phyloP scores from a whole-genome alignment of 2,888 invertebrate genomes.

The Hecatera dysodea region DNA sequence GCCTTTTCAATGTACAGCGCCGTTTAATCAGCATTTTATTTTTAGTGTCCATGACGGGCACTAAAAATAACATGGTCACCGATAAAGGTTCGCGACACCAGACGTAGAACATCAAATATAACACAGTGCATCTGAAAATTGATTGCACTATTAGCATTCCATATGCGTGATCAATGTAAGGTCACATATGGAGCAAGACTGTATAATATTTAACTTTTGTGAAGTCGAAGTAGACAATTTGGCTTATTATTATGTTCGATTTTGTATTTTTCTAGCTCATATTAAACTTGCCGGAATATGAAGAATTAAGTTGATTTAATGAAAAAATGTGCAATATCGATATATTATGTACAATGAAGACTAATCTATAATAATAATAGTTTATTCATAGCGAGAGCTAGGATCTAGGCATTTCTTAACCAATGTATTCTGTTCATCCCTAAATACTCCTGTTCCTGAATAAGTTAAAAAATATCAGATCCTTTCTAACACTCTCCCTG shows the following conservation, averaged over 20 bases:
- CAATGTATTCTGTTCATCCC: neutral
- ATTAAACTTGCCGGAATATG: neutral
- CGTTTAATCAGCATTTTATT: no score
- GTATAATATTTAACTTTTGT: no score
- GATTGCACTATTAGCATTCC: no score
- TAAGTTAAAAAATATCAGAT: neutral
- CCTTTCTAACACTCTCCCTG: constrained; percentile 5
- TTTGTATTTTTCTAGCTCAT: neutral
- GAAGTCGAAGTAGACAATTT: neutral
- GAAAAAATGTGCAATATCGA: neutral
- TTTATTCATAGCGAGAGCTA: neutral
- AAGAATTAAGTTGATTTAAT: neutral
- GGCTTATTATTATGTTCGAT: neutral
- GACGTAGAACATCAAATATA: neutral
- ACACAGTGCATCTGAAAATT: neutral
- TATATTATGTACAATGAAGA: no score
- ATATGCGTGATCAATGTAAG: no score
- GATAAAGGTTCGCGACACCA: no score
- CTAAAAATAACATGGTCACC: no score
- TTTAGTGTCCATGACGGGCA: no score
- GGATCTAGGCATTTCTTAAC: neutral
- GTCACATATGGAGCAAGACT: no score
- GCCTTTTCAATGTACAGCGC: no score
- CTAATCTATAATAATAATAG: neutral
- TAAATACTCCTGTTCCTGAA: neutral